phyloP scores from a whole-genome alignment of 2,888 invertebrate species.

The Kuschelorhynchus macadamiae region DNA sequence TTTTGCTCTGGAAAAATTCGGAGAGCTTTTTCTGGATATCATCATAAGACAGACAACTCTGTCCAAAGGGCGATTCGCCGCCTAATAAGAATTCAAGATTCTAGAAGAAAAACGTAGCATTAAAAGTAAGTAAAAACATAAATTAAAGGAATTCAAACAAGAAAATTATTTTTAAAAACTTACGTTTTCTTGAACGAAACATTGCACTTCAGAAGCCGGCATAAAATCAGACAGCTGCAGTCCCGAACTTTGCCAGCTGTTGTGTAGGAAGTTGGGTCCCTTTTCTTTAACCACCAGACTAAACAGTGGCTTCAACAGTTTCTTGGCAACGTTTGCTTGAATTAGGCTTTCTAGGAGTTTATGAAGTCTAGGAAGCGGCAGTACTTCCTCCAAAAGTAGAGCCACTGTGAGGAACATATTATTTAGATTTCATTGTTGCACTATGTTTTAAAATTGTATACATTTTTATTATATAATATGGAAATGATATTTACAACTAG shows the following conservation, averaged over 20 bases:
- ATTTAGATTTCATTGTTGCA: constrained; percentile 8
- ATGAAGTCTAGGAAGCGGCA: constrained; percentile 66
- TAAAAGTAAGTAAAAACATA: constrained; percentile 3
- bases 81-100: constrained; percentile 53
- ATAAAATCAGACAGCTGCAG: constrained; percentile 72
- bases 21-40: constrained; percentile 72
- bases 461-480: no score
- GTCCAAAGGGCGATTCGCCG: constrained; percentile 62
- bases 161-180: constrained; percentile 51
- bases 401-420: constrained; percentile 68
- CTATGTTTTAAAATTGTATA: no score
- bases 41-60: constrained; percentile 66
- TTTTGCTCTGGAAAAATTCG: constrained; percentile 70
- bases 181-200: constrained; percentile 71
- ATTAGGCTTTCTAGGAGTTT: constrained; percentile 59
- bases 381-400: constrained; percentile 69
- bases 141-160: background rate
- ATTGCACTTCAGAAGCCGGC: constrained; percentile 65
- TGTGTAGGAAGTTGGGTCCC: constrained; percentile 71
- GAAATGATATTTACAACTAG: background rate
- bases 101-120: constrained; percentile 32
- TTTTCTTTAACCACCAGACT: constrained; percentile 73
- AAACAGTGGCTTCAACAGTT: constrained; percentile 74
- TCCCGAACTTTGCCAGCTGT: constrained; percentile 72
- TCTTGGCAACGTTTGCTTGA: constrained; percentile 63